Conservation (phyloP, 1,140 invertebrate species). For the Odontomachus brunneus region DNA sequence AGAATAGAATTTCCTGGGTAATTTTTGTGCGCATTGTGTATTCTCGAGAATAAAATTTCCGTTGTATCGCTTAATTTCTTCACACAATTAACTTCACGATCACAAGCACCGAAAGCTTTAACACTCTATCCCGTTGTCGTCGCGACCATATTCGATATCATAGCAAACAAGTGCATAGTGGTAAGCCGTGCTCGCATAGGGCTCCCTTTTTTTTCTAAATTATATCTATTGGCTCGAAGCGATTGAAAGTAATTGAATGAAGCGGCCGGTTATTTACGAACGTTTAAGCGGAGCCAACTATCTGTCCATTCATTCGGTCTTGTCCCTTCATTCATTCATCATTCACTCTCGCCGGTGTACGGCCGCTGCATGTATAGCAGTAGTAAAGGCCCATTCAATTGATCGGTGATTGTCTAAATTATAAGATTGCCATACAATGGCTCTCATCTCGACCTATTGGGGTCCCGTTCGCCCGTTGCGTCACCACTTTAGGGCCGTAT, state of each 20-base stretch:
- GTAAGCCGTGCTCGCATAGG: conserved; percentile 46
- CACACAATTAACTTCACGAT: not conserved
- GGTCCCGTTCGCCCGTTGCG: conserved; percentile 84
- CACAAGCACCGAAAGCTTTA: not conserved
- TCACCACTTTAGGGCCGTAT: conserved; percentile 84
- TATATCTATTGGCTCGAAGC: conserved; percentile 86
- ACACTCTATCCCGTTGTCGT: not conserved
- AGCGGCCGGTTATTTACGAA: conserved; percentile 85
- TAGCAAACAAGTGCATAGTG: conserved; percentile 52
- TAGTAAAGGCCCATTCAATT: conserved; percentile 86
- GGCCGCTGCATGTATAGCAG: conserved; percentile 84
- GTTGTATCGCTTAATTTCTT: too few relatives aligned
- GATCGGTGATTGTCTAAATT: conserved; percentile 87
- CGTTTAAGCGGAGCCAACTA: conserved; percentile 86
- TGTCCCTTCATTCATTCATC: conserved; percentile 86
- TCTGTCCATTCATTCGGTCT: conserved; percentile 86
- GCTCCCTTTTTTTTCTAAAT: conserved; percentile 83
- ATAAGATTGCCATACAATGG: conserved; percentile 87
- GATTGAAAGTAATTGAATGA: conserved; percentile 87
- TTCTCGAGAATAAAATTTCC: not conserved
- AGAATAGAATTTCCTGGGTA: not conserved
- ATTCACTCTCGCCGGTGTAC: conserved; percentile 84
- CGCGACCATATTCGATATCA: not conserved
- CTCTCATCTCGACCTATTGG: conserved; percentile 86
- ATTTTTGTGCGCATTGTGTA: not conserved